A percentile compares a stretch with the other conserved stretches of the same genome.
Conservation (phyloP, 2,888 invertebrate species). For the Dimorphilus gyrociliatus region DNA sequence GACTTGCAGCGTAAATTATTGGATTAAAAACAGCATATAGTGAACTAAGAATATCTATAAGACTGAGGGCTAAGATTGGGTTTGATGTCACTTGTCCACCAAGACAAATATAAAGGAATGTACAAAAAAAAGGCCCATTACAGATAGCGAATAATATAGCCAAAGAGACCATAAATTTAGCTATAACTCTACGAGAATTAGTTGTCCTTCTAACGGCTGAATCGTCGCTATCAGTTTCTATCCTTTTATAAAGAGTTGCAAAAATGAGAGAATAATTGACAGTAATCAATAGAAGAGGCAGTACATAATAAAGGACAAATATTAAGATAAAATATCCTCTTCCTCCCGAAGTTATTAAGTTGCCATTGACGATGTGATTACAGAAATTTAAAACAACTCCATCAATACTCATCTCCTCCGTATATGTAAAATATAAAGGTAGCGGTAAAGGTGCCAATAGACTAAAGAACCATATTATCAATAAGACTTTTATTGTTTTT, state of each 20-base stretch:
- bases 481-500: conserved; percentile 3
- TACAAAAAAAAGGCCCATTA: conserved; percentile 8
- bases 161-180: conserved; percentile 10
- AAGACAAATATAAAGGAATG: conserved; percentile 4
- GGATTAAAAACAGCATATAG: conserved; percentile 10
- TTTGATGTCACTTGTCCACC: conserved; percentile 6
- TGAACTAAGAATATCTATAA: conserved; percentile 8
- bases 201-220: conserved; percentile 3
- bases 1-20: conserved; percentile 6
- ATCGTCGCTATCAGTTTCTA: conserved; percentile 1
- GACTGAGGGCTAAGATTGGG: conserved; percentile 7
- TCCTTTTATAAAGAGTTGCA: conserved; percentile 5
- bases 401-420: conserved; percentile 3
- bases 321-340: conserved; percentile 6
- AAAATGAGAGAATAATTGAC: conserved; percentile 8
- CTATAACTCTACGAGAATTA: conserved; percentile 7
- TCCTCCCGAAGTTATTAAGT: not conserved
- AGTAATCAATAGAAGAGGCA: conserved; percentile 7
- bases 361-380: conserved; percentile 5
- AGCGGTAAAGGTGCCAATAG: conserved; percentile 6
- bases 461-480: conserved; percentile 7
- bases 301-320: conserved; percentile 8
- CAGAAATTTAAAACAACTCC: conserved; percentile 6
- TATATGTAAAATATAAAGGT: conserved; percentile 6
- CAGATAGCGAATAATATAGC: conserved; percentile 9